These are phyloP conservation scores for Habroteleia sp. DNA, from an alignment of 2,888 invertebrate genomes.

Conservation along the genomic window DNA sequence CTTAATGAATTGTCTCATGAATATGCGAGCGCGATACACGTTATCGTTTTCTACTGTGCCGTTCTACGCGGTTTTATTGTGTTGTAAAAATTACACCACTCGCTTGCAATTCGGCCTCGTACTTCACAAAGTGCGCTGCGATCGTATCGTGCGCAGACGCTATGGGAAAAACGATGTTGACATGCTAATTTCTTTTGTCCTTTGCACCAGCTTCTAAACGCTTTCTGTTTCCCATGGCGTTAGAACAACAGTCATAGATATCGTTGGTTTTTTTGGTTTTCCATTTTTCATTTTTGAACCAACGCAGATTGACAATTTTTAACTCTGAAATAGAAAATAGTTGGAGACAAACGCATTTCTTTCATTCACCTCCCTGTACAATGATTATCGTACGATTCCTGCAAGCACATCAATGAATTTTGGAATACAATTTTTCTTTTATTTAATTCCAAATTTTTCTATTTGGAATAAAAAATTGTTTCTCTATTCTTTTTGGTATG, in stretches of 20 bases:
- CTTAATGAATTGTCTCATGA: slow-evolving; percentile 65
- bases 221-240: slow-evolving; percentile 40
- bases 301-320: no score
- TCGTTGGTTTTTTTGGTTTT: neutral
- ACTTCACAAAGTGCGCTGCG: slow-evolving; percentile 38
- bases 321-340: no score
- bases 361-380: no score
- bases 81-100: slow-evolving; percentile 45
- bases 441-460: no score
- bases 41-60: slow-evolving; percentile 52
- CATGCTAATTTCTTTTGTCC: slow-evolving; percentile 56
- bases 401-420: no score
- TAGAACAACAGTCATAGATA: slow-evolving; percentile 15
- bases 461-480: no score
- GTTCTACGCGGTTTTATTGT: slow-evolving; percentile 31
- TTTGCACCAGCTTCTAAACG: slow-evolving; percentile 26
- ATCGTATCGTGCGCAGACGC: slow-evolving; percentile 48
- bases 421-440: no score
- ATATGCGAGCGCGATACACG: slow-evolving; percentile 60
- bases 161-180: slow-evolving; percentile 49
- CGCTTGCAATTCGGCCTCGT: slow-evolving; percentile 38
- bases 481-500: no score
- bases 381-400: no score
- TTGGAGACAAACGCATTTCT: no score
- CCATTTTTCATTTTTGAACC: no score